Conservation (phyloP, 1,140 invertebrate genomes). For the Hycleus cichorii region DNA sequence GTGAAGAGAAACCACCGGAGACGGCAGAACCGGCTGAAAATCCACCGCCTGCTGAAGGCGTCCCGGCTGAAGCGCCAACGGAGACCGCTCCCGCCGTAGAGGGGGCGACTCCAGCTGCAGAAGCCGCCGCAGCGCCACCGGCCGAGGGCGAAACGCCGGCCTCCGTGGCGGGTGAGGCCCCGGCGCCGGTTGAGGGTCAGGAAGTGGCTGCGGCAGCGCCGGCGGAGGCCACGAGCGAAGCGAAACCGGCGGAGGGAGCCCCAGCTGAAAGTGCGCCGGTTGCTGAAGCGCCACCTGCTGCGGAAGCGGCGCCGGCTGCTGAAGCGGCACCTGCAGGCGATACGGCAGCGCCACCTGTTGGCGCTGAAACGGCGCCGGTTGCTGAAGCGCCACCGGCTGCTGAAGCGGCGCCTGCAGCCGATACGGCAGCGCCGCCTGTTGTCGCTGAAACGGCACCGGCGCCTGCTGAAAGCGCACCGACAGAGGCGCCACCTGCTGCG, state of each 20-base stretch:
- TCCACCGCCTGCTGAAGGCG: constrained; percentile 2
- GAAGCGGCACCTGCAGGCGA: background rate
- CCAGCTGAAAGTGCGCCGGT: constrained; percentile 17
- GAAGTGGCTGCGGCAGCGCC: constrained; percentile 20
- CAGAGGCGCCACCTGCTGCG: constrained; percentile 27
- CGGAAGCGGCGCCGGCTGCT: background rate
- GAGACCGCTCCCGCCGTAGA: background rate
- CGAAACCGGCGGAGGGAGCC: background rate
- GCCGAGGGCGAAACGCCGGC: constrained; percentile 42
- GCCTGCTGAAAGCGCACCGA: constrained; percentile 38
- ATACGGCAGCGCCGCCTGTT: constrained; percentile 40
- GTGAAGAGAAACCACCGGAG: constrained; percentile 17
- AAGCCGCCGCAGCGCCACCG: constrained; percentile 26
- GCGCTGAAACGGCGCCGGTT: constrained; percentile 10
- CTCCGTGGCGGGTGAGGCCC: constrained; percentile 33
- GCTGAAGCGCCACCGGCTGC: constrained; percentile 25
- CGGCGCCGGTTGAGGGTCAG: constrained; percentile 31
- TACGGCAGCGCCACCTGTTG: constrained; percentile 21
- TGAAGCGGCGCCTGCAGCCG: constrained; percentile 31
- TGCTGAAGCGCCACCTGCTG: constrained; percentile 21
- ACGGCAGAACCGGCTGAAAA: too few relatives aligned
- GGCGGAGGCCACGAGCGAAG: constrained; percentile 20
- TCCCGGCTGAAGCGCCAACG: constrained; percentile 4
- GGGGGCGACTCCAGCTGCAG: background rate
- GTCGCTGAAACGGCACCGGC: constrained; percentile 37